These are phyloP conservation scores for Oreochromis mossambicus DNA, from an alignment of 2,797 vertebrate genomes.

Conservation along the genomic window DNA sequence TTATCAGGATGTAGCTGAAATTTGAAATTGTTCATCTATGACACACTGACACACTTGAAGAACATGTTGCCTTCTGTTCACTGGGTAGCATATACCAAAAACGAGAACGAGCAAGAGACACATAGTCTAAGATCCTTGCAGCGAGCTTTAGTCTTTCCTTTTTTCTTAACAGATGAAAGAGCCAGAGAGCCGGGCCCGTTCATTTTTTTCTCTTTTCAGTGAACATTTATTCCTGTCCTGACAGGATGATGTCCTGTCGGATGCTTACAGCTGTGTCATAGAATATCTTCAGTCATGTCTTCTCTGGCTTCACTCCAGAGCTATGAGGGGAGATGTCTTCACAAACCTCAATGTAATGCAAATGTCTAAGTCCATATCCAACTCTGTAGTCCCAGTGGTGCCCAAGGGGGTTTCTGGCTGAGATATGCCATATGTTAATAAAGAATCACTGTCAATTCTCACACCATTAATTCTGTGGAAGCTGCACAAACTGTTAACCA, in stretches of 20 bases:
- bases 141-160: not conserved
- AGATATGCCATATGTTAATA: conserved; percentile 46
- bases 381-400: conserved; percentile 32
- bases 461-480: conserved; percentile 46
- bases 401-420: conserved; percentile 26
- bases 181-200: conserved; percentile 43
- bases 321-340: conserved; percentile 9
- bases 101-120: not conserved
- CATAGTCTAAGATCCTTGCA: not conserved
- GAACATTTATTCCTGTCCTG: conserved; percentile 52
- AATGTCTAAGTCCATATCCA: conserved; percentile 47
- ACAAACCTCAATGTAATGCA: conserved; percentile 39
- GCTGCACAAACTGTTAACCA: conserved; percentile 53
- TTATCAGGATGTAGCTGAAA: conserved; percentile 6
- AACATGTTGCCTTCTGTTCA: conserved; percentile 17
- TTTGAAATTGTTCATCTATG: conserved; percentile 34
- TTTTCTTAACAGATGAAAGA: conserved; percentile 28
- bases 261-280: conserved; percentile 38
- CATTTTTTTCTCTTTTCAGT: conserved; percentile 34
- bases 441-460: conserved; percentile 50
- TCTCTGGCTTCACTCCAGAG: conserved; percentile 18
- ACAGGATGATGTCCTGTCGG: conserved; percentile 44
- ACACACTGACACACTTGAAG: conserved; percentile 13
- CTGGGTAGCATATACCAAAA: conserved; percentile 2
- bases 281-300: conserved; percentile 17